phyloP scores from a whole-genome alignment of 1,140 invertebrate genomes.

The Drosophila ficusphila region DNA sequence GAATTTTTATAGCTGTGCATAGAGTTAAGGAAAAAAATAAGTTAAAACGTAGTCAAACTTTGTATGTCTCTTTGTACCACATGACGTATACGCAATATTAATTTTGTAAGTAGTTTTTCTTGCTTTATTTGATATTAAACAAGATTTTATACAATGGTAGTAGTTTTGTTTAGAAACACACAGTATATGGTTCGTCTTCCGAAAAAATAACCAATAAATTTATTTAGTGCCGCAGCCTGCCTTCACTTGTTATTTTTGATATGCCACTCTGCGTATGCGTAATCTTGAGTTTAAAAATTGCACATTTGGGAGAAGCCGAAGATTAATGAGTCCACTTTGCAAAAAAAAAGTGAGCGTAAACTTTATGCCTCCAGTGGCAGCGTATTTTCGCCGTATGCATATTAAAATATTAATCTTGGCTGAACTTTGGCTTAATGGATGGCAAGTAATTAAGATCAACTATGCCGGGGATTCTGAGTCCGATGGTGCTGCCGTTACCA shows the following conservation, averaged over 20 bases:
- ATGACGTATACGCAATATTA: constrained; percentile 41
- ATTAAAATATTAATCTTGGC: constrained; percentile 48
- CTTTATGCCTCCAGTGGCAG: constrained; percentile 1
- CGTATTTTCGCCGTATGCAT: constrained; percentile 21
- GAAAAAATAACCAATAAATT: not conserved
- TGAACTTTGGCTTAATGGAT: constrained; percentile 54
- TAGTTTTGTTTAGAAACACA: no score
- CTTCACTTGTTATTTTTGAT: not conserved
- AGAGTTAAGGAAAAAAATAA: no score
- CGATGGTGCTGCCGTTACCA: constrained; percentile 17
- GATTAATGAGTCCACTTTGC: constrained; percentile 52
- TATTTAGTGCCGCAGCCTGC: not conserved
- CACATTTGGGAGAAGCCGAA: constrained; percentile 33
- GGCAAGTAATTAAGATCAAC: constrained; percentile 64
- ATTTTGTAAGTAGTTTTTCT: no score
- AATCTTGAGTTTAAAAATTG: constrained; percentile 29
- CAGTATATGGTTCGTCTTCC: no score
- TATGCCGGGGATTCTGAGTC: constrained; percentile 20
- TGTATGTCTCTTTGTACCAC: not conserved
- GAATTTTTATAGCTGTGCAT: no score
- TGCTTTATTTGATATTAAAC: no score
- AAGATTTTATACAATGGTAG: no score
- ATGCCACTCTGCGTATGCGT: constrained; percentile 15
- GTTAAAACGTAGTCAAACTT: no score
- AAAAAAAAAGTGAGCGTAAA: constrained; percentile 1